phyloP scores from a whole-genome alignment of 2,888 invertebrate genomes.

The Mystacides longicornis region DNA sequence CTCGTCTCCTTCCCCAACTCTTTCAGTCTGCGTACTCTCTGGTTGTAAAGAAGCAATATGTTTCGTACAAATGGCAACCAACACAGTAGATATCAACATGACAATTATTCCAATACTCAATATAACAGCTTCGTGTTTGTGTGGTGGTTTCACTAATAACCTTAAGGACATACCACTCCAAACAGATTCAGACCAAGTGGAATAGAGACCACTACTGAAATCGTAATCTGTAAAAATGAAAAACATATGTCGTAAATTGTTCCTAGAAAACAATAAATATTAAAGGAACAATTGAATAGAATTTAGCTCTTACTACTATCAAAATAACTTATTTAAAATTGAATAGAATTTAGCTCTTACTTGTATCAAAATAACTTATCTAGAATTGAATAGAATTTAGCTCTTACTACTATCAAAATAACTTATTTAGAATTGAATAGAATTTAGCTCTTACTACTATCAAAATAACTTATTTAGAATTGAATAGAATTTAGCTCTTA shows the following conservation, averaged over 20 bases:
- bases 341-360: no score
- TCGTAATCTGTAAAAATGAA: constrained; percentile 63
- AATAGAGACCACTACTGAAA: constrained; percentile 67
- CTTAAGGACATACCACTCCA: constrained; percentile 69
- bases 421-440: no score
- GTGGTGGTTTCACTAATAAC: constrained; percentile 69
- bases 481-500: no score
- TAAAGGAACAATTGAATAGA: no score
- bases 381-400: no score
- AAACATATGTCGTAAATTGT: constrained; percentile 11
- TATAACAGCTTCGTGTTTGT: constrained; percentile 38
- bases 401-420: no score
- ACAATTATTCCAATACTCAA: constrained; percentile 31
- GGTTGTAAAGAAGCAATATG: constrained; percentile 4
- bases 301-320: no score
- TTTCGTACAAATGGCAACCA: constrained; percentile 33
- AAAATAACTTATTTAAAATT: no score
- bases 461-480: no score
- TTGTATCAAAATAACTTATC: no score
- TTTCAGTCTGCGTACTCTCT: not conserved
- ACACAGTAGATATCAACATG: constrained; percentile 32
- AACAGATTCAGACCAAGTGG: constrained; percentile 85
- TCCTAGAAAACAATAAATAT: no score
- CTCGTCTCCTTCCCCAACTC: not conserved
- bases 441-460: no score